Evolutionary conservation across 2,113 vertebrate species (phyloP), one percentile per base, ranked within the genome.

Genomic region (Collichthys lucidus): DNA sequence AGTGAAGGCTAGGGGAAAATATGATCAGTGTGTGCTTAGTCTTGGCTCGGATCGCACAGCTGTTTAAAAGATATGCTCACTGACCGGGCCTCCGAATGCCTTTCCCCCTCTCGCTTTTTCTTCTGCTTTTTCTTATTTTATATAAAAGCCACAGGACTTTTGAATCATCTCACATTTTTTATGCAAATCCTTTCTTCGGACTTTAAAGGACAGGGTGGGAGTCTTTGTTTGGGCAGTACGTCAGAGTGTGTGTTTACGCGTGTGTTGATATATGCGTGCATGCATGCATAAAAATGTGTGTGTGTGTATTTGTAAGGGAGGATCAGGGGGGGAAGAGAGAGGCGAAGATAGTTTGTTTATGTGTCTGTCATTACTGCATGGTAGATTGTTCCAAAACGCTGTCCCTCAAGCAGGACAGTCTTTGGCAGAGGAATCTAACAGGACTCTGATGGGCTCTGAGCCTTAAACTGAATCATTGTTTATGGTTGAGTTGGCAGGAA

Each of bases 21-120:
- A 85, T 93, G 93, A 92, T 90, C 88, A 87, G 84, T 73, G 88
- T 92, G 85, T 85, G 82, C 81, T 92, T 61, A 53, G 65, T 74
- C 71, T 89, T 90, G 84, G 88, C 89, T 81, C 50, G 22, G 42
- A 59, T 22, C 84, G 56, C 86, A 82, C 90, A 92, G 91, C 91
- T 93, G 94, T 90, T 94, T 88, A 83, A 95, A 72, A 94, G 85
- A 95, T 93, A 92, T 80, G 79, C 67, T 74, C 56, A 69, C 78
- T 72, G 83, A 79, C 83, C 26, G 6, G 60, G 64, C 20, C 74
- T 69, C 86, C 61, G 84, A 83, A 70, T 56, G 61, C 74, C 61
- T 74, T 47, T 47, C 0, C 0, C 8, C 6, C 40, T n/a, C 40
- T 9, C 15, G 17, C 24, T 2, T 26, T 56, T 53, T 65, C 24